phyloP scores from a whole-genome alignment of 2,888 invertebrate species.

The Drosophila multiciliata region DNA sequence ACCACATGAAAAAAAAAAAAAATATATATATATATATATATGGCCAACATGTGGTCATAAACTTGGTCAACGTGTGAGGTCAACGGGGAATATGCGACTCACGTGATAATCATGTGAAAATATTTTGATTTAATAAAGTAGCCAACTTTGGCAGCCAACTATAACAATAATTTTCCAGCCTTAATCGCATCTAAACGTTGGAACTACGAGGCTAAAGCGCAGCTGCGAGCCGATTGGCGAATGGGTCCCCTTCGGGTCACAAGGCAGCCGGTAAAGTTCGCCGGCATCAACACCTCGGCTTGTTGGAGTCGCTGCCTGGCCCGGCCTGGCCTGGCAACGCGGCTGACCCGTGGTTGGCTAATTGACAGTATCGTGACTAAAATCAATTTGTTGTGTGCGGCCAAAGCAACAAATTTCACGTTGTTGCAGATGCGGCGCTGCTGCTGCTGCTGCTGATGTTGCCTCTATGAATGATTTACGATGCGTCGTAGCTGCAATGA shows the following conservation, averaged over 20 bases:
- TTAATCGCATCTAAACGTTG: constrained; percentile 77
- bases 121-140: constrained; percentile 81
- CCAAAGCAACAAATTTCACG: constrained; percentile 75
- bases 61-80: constrained; percentile 58
- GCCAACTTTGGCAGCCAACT: constrained; percentile 70
- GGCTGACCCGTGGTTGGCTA: constrained; percentile 83
- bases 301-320: constrained; percentile 34
- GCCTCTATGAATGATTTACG: constrained; percentile 83
- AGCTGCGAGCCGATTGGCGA: constrained; percentile 46
- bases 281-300: constrained; percentile 71
- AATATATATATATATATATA: not conserved
- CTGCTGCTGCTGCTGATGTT: constrained; percentile 34
- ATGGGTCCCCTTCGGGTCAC: constrained; percentile 52
- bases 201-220: constrained; percentile 34
- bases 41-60: constrained; percentile 48
- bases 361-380: constrained; percentile 84
- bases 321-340: constrained; percentile 36
- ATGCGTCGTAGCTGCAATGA: constrained; percentile 78
- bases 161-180: constrained; percentile 79
- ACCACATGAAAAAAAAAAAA: not conserved
- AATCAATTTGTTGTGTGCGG: constrained; percentile 83
- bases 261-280: constrained; percentile 65
- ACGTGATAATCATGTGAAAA: constrained; percentile 82
- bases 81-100: constrained; percentile 58
- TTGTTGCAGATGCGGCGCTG: constrained; percentile 44